Conservation (phyloP, 1,140 invertebrate genomes). For the Goniozus legneri region DNA sequence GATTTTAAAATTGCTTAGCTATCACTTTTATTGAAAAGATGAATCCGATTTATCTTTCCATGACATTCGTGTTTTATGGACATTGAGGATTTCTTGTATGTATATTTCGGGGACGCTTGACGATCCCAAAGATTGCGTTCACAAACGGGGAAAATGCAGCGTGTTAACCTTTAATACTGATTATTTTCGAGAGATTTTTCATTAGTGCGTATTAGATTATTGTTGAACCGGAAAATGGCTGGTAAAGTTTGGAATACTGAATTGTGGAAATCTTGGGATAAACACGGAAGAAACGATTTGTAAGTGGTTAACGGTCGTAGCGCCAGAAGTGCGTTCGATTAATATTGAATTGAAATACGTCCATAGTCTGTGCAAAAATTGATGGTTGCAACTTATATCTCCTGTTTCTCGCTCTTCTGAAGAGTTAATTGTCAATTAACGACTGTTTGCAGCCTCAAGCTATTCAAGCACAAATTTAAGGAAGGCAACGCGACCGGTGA, state of each 20-base stretch:
- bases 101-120: too few species aligned
- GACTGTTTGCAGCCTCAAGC: conserved; percentile 53
- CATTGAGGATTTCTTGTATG: too few species aligned
- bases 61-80: too few species aligned
- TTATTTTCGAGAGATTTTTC: too few species aligned
- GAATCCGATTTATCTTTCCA: too few species aligned
- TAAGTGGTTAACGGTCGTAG: conserved; percentile 53
- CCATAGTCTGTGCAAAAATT: conserved; percentile 33
- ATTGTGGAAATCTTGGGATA: conserved; percentile 67
- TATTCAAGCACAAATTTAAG: conserved; percentile 52
- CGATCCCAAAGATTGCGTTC: too few species aligned
- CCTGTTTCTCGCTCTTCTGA: conserved; percentile 38
- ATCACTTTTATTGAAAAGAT: too few species aligned
- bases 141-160: too few species aligned
- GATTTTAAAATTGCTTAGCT: too few species aligned
- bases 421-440: conserved; percentile 51
- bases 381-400: conserved; percentile 40
- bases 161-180: too few species aligned
- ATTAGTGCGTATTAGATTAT: too few species aligned
- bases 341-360: conserved; percentile 34
- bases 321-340: conserved; percentile 37
- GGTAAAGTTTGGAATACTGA: conserved; percentile 54
- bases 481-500: conserved; percentile 50
- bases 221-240: too few species aligned
- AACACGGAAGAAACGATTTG: conserved; percentile 64